Conservation (phyloP, 2,888 invertebrate species). For the Allolobophora icterica region DNA sequence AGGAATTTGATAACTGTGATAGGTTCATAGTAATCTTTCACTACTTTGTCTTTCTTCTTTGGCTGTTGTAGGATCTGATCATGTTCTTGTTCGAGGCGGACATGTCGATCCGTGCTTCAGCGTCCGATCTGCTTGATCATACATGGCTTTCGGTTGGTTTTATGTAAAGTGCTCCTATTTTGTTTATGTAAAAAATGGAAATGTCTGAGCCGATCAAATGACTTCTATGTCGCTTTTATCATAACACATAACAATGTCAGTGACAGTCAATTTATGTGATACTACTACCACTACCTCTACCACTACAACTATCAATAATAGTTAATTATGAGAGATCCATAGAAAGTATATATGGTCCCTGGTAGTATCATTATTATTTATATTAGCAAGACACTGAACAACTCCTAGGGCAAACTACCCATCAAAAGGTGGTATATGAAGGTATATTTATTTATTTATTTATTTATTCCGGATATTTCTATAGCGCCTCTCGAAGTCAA, state of each 20-base stretch:
- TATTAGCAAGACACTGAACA: too few relatives aligned
- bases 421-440: background rate
- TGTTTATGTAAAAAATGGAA: background rate
- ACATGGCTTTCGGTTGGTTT: background rate
- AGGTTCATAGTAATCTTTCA: too few relatives aligned
- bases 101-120: background rate
- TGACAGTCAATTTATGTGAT: background rate
- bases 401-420: background rate
- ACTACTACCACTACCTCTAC: background rate
- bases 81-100: constrained; percentile 12
- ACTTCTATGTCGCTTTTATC: background rate
- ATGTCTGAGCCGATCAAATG: background rate
- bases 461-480: too few relatives aligned
- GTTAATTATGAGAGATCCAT: background rate
- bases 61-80: background rate
- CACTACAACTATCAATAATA: too few relatives aligned
- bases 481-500: too few relatives aligned
- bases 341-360: too few relatives aligned
- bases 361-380: too few relatives aligned
- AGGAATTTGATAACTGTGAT: too few relatives aligned
- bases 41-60: background rate
- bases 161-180: background rate
- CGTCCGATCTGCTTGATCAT: background rate
- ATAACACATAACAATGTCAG: background rate
- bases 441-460: too few relatives aligned